Conservation (phyloP, 2,797 vertebrate species). For the Scomberomorus guttatus region DNA sequence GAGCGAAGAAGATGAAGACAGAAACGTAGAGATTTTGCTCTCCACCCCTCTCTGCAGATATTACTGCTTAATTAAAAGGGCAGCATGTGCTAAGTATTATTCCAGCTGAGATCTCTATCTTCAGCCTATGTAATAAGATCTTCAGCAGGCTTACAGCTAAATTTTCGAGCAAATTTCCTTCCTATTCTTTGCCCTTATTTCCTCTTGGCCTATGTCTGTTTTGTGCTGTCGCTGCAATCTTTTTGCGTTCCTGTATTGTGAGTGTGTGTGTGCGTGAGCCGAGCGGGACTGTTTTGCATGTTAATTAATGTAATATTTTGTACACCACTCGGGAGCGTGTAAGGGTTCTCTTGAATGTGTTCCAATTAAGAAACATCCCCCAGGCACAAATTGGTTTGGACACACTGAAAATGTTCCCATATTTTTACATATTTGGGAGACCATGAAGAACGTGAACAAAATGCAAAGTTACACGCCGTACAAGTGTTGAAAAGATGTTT, state of each 20-base stretch:
- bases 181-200: slow-evolving; percentile 86
- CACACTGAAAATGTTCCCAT: slow-evolving; percentile 67
- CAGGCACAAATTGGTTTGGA: slow-evolving; percentile 77
- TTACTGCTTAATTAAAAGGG: slow-evolving; percentile 98
- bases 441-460: slow-evolving; percentile 69
- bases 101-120: slow-evolving; percentile 97
- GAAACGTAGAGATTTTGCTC: slow-evolving; percentile 78
- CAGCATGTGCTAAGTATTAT: slow-evolving; percentile 99
- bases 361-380: slow-evolving; percentile 83
- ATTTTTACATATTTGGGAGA: slow-evolving; percentile 73
- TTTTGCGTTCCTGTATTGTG: slow-evolving; percentile 58
- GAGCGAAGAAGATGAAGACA: slow-evolving; percentile 77
- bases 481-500: slow-evolving; percentile 40
- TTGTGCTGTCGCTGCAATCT: slow-evolving; percentile 80
- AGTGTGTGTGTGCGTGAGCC: slow-evolving; percentile 21
- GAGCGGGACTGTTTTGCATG: slow-evolving; percentile 81
- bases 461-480: slow-evolving; percentile 50
- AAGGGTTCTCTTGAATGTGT: slow-evolving; percentile 82
- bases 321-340: slow-evolving; percentile 81
- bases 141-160: slow-evolving; percentile 91
- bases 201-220: slow-evolving; percentile 78
- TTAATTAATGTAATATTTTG: slow-evolving; percentile 85
- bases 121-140: slow-evolving; percentile 95
- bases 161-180: slow-evolving; percentile 93
- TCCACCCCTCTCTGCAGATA: slow-evolving; percentile 84